Evolutionary conservation across 2,113 vertebrate species (phyloP), one percentile per base, ranked within the genome.

Genomic region (Grammatotria lemairii): DNA sequence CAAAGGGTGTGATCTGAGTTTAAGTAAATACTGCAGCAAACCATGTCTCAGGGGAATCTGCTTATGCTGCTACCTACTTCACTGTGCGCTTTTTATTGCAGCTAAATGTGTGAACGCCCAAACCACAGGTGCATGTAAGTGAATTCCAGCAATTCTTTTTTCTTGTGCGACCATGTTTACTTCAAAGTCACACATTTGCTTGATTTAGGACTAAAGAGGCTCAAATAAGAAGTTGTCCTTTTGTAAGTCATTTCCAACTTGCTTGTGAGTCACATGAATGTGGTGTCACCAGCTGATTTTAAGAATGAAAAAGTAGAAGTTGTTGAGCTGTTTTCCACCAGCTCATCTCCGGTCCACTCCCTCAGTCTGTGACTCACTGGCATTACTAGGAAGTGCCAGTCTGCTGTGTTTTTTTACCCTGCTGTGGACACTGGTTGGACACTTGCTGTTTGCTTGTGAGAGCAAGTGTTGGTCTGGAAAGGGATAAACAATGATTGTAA

Each of bases 231-330:
- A 90, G 88, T 82, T 16, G 63, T 42, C 12, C 35, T 57, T 70
- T 17, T 6, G 40, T 42, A 6, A 5, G 5, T 81, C 6, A 65
- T 85, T 7, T 8, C 5, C 89, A 86, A 23, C 6, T 21, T 94
- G 95, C 94, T 88, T 70, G 94, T 97, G 97, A 97, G 89, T 96
- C 95, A 94, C 49, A 21, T 96, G n/a, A 79, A 85, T 57, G 8
- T 28, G n/a, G 10, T 35, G 49, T 65, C 51, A 54, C 51, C 68
- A 40, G 86, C 45, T 63, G 26, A 81, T 87, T 92, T 94, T 91
- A 88, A 91, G 85, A 93, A 91, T 91, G 87, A 90, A 91, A 93
- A 93, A 93, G 90, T 17, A 89, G 92, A 92, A 92, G 94, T 85
- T 84, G 92, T 40, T 85, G 49, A 54, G 11, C 12, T 65, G 70